Conservation (phyloP, 2,113 vertebrate genomes). For the Sturnira hondurensis region DNA sequence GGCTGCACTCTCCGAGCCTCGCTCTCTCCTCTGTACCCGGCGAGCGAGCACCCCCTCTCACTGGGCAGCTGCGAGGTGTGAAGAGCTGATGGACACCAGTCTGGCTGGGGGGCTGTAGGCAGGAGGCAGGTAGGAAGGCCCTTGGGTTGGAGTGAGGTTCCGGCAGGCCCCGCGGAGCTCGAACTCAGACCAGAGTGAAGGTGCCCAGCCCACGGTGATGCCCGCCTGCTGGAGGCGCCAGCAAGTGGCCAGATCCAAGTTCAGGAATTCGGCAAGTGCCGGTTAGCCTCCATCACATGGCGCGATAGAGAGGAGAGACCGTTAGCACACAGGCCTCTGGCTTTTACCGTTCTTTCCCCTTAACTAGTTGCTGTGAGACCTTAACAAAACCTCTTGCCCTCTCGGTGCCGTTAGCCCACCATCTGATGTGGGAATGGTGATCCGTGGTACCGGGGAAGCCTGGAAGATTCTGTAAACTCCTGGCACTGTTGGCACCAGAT, state of each 20-base stretch:
- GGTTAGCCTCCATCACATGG: no score
- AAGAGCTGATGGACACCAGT: background rate
- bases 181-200: background rate
- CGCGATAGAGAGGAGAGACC: background rate
- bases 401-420: background rate
- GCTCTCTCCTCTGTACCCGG: background rate
- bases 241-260: accelerated
- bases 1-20: background rate
- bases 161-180: background rate
- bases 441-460: background rate
- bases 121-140: background rate
- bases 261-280: accelerated
- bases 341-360: background rate
- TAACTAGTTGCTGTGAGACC: background rate
- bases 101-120: background rate
- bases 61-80: no score
- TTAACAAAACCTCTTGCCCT: background rate
- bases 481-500: background rate
- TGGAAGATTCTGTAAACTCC: background rate
- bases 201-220: background rate
- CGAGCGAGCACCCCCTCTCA: background rate
- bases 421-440: background rate
- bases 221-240: no score
- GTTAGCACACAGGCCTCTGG: no score
- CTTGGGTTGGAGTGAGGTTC: background rate